Evolutionary conservation across 2,888 invertebrate species (phyloP).

Genomic region (Cepaea hortensis): DNA sequence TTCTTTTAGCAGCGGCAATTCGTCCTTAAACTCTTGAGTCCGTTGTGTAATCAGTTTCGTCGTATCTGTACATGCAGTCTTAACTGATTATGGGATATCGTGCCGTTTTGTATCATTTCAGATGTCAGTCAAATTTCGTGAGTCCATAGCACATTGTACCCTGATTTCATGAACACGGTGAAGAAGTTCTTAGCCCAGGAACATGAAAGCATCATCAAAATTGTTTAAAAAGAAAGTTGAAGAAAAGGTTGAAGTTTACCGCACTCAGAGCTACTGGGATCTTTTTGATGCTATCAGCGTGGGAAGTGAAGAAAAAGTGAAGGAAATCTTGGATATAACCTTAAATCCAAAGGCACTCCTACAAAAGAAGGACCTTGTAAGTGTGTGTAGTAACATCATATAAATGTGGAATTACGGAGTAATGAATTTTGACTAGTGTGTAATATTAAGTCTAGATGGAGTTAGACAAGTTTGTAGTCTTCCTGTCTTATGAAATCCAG

Average conservation of each 20-base stretch:
- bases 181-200: background rate
- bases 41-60: too few relatives aligned
- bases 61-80: too few relatives aligned
- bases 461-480: too few relatives aligned
- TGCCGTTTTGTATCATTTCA: background rate
- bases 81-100: background rate
- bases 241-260: constrained; percentile 4
- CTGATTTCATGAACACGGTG: background rate
- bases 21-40: too few relatives aligned
- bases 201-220: background rate
- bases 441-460: too few relatives aligned
- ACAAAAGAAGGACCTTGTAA: constrained; percentile 38
- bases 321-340: background rate
- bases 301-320: constrained; percentile 26
- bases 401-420: too few relatives aligned
- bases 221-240: background rate
- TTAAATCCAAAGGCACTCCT: background rate
- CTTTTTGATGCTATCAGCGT: constrained; percentile 41
- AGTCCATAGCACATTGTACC: too few relatives aligned
- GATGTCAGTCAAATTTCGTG: background rate
- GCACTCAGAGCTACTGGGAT: constrained; percentile 29
- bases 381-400: background rate
- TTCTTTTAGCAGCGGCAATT: too few relatives aligned
- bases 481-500: too few relatives aligned
- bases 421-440: too few relatives aligned